Evolutionary conservation across 2,888 invertebrate genomes (phyloP).

Genomic region (Pristionchus entomophagus): DNA sequence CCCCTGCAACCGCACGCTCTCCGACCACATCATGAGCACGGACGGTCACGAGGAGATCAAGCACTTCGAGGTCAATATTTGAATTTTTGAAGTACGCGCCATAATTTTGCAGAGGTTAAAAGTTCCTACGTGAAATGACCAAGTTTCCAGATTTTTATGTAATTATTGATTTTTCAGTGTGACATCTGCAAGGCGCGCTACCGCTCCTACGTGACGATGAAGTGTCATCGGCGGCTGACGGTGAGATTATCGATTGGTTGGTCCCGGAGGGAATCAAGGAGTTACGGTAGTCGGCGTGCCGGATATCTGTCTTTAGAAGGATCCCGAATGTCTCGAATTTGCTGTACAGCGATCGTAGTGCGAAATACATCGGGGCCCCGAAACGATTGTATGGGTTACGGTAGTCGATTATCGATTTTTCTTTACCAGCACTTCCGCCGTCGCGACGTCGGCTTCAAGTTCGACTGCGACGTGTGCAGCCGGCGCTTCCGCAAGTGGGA

Average conservation of each 20-base stretch:
- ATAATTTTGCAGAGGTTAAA: not conserved
- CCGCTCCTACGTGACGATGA: constrained; percentile 43
- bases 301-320: too few species aligned
- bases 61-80: constrained; percentile 5
- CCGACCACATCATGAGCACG: not conserved
- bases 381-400: too few species aligned
- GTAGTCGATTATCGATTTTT: constrained; percentile 15
- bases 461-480: constrained; percentile 41
- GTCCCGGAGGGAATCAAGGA: too few species aligned
- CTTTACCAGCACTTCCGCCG: not conserved
- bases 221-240: constrained; percentile 27
- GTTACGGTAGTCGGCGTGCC: not conserved
- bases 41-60: constrained; percentile 10
- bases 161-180: constrained; percentile 18
- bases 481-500: constrained; percentile 42
- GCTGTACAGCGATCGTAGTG: too few species aligned
- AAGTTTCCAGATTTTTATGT: not conserved
- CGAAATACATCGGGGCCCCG: too few species aligned
- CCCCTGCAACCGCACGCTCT: not conserved
- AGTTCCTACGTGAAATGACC: not conserved
- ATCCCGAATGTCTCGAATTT: too few species aligned
- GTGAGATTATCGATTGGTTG: constrained; percentile 27
- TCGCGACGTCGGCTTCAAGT: not conserved
- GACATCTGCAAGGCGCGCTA: constrained; percentile 34
- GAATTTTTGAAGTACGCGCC: not conserved